Evolutionary conservation across 35 echinoderm and acorn worm genomes (phyloP).

Genomic region (Nesometra sesokonis): DNA sequence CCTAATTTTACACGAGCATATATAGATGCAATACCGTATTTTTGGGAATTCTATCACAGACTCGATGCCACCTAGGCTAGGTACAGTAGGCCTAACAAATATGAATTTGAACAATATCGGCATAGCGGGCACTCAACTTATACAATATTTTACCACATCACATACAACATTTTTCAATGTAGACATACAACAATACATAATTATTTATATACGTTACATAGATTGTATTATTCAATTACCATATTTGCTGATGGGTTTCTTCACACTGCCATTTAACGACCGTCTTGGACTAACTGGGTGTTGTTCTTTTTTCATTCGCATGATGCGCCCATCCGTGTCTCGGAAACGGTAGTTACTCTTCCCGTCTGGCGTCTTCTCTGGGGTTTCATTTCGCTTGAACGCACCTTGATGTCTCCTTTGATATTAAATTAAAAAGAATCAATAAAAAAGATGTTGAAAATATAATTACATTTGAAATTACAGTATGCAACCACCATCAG

Average conservation of each 20-base stretch:
- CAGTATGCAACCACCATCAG: background rate
- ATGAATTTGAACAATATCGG: no score
- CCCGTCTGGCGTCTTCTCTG: conserved; percentile 16
- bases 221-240: background rate
- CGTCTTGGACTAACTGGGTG: background rate
- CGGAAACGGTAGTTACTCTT: conserved; percentile 54
- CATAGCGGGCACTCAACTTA: no score
- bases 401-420: conserved; percentile 61
- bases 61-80: no score
- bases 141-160: background rate
- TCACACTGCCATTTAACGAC: background rate
- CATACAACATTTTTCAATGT: background rate
- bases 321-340: conserved; percentile 70
- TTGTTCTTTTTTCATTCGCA: conserved; percentile 62
- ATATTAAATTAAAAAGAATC: background rate
- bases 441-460: background rate
- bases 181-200: background rate
- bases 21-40: no score
- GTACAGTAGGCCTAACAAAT: no score
- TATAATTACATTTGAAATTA: no score
- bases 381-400: conserved; percentile 39
- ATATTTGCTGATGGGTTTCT: background rate
- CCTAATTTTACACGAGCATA: no score
- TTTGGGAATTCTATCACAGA: no score
- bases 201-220: background rate